Percentiles rank a stretch among this genome's conserved stretches.
These are phyloP conservation scores for Amphipoea oculea DNA, from an alignment of 2,888 invertebrate genomes.

Conservation along the genomic window DNA sequence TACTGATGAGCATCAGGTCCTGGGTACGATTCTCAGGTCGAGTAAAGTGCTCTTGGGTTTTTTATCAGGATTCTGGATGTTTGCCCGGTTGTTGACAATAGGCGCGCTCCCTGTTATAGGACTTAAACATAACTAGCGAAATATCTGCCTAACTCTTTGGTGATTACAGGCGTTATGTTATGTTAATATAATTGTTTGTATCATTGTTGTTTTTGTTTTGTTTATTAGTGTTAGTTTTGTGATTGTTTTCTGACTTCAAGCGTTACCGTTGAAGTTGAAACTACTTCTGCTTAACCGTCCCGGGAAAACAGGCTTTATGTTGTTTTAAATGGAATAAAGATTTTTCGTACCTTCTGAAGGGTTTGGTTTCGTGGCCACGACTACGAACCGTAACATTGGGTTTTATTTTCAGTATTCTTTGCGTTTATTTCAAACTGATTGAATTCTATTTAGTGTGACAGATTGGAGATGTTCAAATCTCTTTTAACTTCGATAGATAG, in stretches of 20 bases:
- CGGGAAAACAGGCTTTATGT: background rate
- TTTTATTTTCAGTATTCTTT: slow-evolving; percentile 51
- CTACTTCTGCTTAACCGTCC: background rate
- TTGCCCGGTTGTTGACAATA: background rate
- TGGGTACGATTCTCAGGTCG: background rate
- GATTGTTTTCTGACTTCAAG: background rate
- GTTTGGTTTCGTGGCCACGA: slow-evolving; percentile 25
- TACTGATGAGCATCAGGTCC: background rate
- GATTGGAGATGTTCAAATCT: slow-evolving; percentile 16
- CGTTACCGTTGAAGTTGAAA: background rate
- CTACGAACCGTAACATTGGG: slow-evolving; percentile 57
- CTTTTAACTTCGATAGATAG: background rate
- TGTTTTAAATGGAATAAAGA: slow-evolving; percentile 22
- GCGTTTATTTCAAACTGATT: slow-evolving; percentile 43
- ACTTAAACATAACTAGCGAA: too few species aligned
- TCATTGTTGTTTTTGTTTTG: background rate
- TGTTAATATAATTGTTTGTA: background rate
- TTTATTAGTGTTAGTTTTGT: too few species aligned
- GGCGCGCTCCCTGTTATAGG: background rate
- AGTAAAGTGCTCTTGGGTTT: background rate
- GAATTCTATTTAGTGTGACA: slow-evolving; percentile 25
- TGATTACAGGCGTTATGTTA: background rate
- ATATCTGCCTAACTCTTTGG: too few species aligned
- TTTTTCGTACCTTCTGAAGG: slow-evolving; percentile 12
- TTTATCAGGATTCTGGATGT: background rate